Base-by-base conservation (phyloP, 2,888 invertebrate species). In the Ligdia adustata region DNA sequence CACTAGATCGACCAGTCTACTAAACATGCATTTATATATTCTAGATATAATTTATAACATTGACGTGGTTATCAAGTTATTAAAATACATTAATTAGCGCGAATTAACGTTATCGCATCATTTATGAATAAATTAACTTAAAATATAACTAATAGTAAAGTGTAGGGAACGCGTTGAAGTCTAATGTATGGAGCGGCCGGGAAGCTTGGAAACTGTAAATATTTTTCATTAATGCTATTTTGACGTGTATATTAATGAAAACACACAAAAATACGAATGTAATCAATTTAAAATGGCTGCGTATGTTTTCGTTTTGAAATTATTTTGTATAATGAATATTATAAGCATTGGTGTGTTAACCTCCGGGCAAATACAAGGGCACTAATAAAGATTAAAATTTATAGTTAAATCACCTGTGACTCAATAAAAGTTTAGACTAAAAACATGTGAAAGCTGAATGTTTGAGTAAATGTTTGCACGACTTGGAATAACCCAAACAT, bases 91-190 rank as follows among this genome's bases (percentile, higher is more conserved):
- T 5, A 7, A 33, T 34, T 22, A 34, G 14, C 9, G 13, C 15
- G 14, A 15, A 9, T 7, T n/a, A n/a, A n/a, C n/a, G 9, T 26
- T 33, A 37, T 27, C 16, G 27, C 11, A 12, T 27, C 6, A 22
- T n/a, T n/a, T 22, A 22, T 22, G 3, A 22, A 22, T 22, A 22
- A 22, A 22, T 22, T 6, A 22, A 22, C 6, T 1, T 7, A n/a
- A n/a, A n/a, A n/a, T n/a, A n/a, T n/a, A n/a, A n/a, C n/a, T n/a
- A n/a, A n/a, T n/a, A n/a, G n/a, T n/a, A n/a, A n/a, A n/a, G n/a
- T 22, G 6, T 1, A 3, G 7, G 28, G 44, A 58, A 69, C 84
- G 79, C 86, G 86, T 86, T 85, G 82, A 86, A 79, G 83, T 86
- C 86, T 86, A 71, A 66, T 67, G 62, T 72, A 77, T 29, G 53